Conservation (phyloP, 2,888 invertebrate species). For the Zonitis immaculata region DNA sequence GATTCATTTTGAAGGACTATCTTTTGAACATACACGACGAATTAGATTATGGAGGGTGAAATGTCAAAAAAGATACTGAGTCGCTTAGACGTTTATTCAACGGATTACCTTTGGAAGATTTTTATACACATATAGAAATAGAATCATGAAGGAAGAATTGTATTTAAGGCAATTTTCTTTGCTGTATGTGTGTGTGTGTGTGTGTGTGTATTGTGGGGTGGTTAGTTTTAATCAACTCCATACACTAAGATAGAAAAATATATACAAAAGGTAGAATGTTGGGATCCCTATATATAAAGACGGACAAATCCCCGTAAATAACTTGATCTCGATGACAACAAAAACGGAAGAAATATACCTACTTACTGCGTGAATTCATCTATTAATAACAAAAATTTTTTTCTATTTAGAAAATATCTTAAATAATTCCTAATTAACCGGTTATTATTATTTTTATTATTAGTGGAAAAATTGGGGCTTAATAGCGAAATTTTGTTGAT, state of each 20-base stretch:
- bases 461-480: too few species aligned
- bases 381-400: too few species aligned
- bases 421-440: too few species aligned
- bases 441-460: too few species aligned
- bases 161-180: constrained; percentile 8
- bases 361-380: too few species aligned
- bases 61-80: background rate
- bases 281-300: constrained; percentile 11
- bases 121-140: constrained; percentile 10
- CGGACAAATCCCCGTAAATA: constrained; percentile 19
- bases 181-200: too few species aligned
- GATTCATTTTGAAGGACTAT: constrained; percentile 23
- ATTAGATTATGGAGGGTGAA: constrained; percentile 19
- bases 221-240: constrained; percentile 16
- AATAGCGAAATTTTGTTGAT: too few species aligned
- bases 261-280: constrained; percentile 12
- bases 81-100: constrained; percentile 7
- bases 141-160: constrained; percentile 6
- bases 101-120: constrained; percentile 15
- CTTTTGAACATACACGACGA: constrained; percentile 20
- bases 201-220: too few species aligned
- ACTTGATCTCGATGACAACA: constrained; percentile 28
- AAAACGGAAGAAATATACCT: too few species aligned
- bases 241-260: background rate
- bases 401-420: too few species aligned